Conservation (phyloP, 2,888 invertebrate species). For the Epirrita christyi region DNA sequence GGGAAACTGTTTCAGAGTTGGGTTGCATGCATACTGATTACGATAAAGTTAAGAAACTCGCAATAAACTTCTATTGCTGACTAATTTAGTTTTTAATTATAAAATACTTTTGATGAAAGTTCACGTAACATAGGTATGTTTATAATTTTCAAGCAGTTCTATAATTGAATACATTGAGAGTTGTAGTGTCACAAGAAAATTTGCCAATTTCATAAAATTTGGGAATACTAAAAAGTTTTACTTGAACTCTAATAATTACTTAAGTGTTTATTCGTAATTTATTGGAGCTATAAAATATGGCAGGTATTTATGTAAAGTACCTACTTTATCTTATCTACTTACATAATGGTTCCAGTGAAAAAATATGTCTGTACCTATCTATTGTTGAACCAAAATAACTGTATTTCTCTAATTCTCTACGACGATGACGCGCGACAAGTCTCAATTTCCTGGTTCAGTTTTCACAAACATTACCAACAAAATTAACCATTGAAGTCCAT, state of each 20-base stretch:
- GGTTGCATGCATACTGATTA: conserved; percentile 69
- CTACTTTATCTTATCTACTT: conserved; percentile 1
- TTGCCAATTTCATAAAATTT: neutral
- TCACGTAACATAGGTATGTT: conserved; percentile 20
- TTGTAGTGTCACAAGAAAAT: neutral
- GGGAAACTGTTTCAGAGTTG: conserved; percentile 65
- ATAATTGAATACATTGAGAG: conserved; percentile 7
- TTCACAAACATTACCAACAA: conserved; percentile 30
- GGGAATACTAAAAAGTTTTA: neutral
- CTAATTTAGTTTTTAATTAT: conserved; percentile 66
- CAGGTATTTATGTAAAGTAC: neutral
- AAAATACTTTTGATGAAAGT: conserved; percentile 40
- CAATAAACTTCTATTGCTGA: conserved; percentile 62
- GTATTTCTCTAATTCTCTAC: conserved; percentile 30
- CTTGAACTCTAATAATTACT: neutral
- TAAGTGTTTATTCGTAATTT: neutral
- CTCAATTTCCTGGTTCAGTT: conserved; percentile 27
- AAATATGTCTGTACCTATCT: no score
- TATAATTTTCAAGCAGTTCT: conserved; percentile 16
- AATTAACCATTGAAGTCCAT: conserved; percentile 24
- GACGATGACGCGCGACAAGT: conserved; percentile 8
- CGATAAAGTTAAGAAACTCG: conserved; percentile 65
- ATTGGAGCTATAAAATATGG: neutral
- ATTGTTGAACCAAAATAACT: conserved; percentile 25
- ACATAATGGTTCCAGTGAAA: conserved; percentile 21